A percentile compares a stretch with the other conserved stretches of the same genome.
Conservation (phyloP, 2,888 invertebrate genomes). For the Synanthedon tipuliformis region DNA sequence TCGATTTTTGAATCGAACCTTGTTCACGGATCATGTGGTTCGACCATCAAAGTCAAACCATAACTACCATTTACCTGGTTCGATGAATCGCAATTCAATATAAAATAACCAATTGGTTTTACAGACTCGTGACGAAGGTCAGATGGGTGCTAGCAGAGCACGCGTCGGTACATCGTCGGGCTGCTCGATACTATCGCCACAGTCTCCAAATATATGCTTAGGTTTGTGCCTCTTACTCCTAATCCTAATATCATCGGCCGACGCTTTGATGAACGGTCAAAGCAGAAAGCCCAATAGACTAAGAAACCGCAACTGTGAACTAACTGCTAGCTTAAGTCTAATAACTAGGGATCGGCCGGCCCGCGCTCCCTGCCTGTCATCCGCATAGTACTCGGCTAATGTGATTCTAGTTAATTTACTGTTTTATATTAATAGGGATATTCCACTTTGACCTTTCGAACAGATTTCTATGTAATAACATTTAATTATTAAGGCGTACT, state of each 20-base stretch:
- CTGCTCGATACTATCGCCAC: conserved; percentile 43
- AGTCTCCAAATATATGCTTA: conserved; percentile 52
- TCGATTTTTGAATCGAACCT: too few species aligned
- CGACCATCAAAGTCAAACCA: too few species aligned
- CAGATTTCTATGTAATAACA: neutral
- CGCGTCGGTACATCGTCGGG: conserved; percentile 29
- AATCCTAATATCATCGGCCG: conserved; percentile 40
- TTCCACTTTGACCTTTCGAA: neutral
- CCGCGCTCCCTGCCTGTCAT: conserved; percentile 39
- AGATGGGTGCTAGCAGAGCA: conserved; percentile 12
- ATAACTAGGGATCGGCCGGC: conserved; percentile 29
- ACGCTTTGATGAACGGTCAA: conserved; percentile 19
- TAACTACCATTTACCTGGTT: too few species aligned
- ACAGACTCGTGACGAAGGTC: conserved; percentile 58
- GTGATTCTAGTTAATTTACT: conserved; percentile 62
- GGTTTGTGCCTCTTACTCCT: conserved; percentile 65
- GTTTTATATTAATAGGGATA: conserved; percentile 5
- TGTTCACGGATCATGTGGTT: too few species aligned
- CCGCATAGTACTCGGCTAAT: conserved; percentile 35
- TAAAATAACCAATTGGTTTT: neutral
- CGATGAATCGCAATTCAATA: too few species aligned
- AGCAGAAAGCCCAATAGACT: conserved; percentile 30
- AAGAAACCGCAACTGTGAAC: conserved; percentile 48
- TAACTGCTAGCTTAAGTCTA: conserved; percentile 50
- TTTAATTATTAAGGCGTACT: too few species aligned